Percentiles rank a stretch among this genome's conserved stretches.
These are phyloP conservation scores for Eupsittula cactorum DNA, from an alignment of 2,113 vertebrate species.

Conservation along the genomic window DNA sequence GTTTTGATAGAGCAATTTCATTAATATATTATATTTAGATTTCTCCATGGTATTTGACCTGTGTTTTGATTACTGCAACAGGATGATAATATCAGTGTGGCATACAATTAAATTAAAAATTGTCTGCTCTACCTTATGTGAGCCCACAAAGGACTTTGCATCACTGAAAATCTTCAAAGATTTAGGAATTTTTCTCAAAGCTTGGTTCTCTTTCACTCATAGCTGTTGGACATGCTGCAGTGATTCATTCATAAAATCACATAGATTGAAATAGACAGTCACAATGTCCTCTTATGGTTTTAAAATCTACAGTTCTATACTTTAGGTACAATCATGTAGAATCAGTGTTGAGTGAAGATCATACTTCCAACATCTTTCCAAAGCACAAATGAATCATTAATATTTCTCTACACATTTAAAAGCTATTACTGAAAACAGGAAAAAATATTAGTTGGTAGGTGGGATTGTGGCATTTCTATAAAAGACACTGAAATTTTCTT, in stretches of 20 bases:
- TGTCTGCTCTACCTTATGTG: neutral
- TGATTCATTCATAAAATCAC: slow-evolving; percentile 11
- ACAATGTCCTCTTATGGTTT: neutral
- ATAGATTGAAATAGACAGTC: neutral
- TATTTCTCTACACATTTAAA: neutral
- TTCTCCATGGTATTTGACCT: neutral
- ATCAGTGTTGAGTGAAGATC: neutral
- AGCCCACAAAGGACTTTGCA: neutral
- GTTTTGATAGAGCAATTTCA: neutral
- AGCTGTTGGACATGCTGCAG: neutral
- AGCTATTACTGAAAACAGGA: slow-evolving; percentile 20
- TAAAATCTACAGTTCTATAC: neutral
- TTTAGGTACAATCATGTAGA: neutral
- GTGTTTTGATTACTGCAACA: neutral
- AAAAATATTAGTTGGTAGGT: neutral
- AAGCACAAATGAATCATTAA: neutral
- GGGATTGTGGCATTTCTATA: neutral
- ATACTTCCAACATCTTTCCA: slow-evolving; percentile 24
- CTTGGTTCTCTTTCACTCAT: neutral
- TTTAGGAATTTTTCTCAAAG: neutral
- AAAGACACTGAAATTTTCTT: neutral
- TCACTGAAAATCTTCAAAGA: neutral
- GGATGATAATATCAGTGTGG: neutral
- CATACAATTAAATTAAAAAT: neutral
- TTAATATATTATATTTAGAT: neutral